Evolutionary conservation across 2,888 invertebrate species (phyloP).

Genomic region (Noctua fimbriata): DNA sequence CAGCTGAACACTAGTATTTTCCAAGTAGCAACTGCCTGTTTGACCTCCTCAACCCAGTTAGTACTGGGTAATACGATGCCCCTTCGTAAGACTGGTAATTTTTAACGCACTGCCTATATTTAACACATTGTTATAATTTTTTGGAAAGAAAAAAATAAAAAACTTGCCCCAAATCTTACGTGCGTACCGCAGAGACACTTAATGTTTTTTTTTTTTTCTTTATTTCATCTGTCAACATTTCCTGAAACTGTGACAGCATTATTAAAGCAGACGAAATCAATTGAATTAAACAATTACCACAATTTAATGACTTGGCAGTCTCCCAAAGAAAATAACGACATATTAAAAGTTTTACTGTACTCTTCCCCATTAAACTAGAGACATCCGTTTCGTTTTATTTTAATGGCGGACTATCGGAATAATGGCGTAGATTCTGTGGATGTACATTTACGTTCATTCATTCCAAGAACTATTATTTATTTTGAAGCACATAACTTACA

Average conservation of each 20-base stretch:
- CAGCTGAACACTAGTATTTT: not conserved
- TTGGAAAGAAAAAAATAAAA: not conserved
- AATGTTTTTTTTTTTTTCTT: not conserved
- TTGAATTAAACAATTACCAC: slow-evolving; percentile 38
- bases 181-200: not conserved
- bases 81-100: no score
- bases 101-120: not conserved
- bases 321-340: slow-evolving; percentile 35
- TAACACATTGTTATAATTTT: not conserved
- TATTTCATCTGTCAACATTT: not conserved
- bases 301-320: slow-evolving; percentile 32
- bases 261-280: not conserved
- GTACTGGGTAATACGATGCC: no score
- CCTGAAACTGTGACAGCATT: no score
- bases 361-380: slow-evolving; percentile 41
- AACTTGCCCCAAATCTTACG: not conserved
- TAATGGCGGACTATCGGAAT: slow-evolving; percentile 19
- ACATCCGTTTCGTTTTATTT: slow-evolving; percentile 41
- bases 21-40: no score
- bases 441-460: slow-evolving; percentile 29
- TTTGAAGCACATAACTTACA: slow-evolving; percentile 36
- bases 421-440: slow-evolving; percentile 38
- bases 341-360: slow-evolving; percentile 36
- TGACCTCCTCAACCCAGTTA: no score
- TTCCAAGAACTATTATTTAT: slow-evolving; percentile 51